Evolutionary conservation across 2,797 vertebrate species (phyloP), one percentile per base, ranked within the genome.

Genomic region (Thripadectes ignobilis): DNA sequence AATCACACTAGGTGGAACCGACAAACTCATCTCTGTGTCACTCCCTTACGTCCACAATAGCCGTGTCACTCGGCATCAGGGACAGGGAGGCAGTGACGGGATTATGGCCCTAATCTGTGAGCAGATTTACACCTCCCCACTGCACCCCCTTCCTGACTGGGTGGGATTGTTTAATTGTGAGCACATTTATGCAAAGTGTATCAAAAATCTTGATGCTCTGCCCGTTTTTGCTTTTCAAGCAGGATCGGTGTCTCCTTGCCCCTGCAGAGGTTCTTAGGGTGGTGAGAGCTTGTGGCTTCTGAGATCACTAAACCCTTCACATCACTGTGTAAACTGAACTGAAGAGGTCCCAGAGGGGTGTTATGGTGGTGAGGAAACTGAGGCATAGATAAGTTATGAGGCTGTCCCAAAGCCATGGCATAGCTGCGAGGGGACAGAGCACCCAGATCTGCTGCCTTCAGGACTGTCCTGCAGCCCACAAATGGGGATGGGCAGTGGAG

Each of bases 1-100:
- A 98, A 97, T 98, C 98, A 98, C 95, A 26, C 97, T 97, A 97
- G 95, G 96, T 81, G 98, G 97, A 97, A 97, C 97, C 97, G 98
- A 98, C 98, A 98, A 97, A 97, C 98, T 98, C 98, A 98, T 98
- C 98, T 98, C 95, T 97, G 93, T 88, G 84, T 96, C 93, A 94
- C 86, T 54, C 54, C 91, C 95, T 96, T 88, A 96, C 79, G 55
- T 57, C 89, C 93, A 97, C 98, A 98, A 98, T 98, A 93, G 97
- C 93, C 3, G 43, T 97, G 98, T 98, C 98, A 98, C 98, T 98
- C 94, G 80, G 96, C 97, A 98, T 98, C 97, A 97, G 97, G 90
- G 92, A 81, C 67, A 43, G 76, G 69, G 55, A 39, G 69, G 51
- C 45, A 17, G 82, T 10, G 81, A 21, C 0, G 68, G 85, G 57